phyloP scores from a whole-genome alignment of 2,888 invertebrate species.

The Phanerotoma sp. region DNA sequence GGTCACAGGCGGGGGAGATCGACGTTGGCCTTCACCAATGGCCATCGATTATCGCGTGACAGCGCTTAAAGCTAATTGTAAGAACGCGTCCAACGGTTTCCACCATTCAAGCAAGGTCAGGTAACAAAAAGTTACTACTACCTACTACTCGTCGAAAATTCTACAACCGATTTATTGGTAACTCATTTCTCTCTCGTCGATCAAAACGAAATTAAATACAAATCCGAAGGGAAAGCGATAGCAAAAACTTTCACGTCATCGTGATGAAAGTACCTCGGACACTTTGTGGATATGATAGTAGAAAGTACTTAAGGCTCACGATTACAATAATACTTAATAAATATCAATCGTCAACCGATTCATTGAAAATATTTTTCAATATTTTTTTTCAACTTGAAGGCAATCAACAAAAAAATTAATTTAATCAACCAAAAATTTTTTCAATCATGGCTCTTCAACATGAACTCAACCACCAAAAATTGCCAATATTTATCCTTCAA shows the following conservation, averaged over 20 bases:
- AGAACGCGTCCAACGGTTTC: slow-evolving; percentile 28
- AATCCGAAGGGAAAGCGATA: slow-evolving; percentile 11
- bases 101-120: slow-evolving; percentile 35
- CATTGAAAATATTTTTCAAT: too few relatives aligned
- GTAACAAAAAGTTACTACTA: too few relatives aligned
- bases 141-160: too few relatives aligned
- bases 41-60: slow-evolving; percentile 37
- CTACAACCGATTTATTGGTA: too few relatives aligned
- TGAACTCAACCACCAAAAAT: too few relatives aligned
- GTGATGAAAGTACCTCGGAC: slow-evolving; percentile 7
- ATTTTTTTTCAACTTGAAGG: too few relatives aligned
- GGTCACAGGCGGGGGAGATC: slow-evolving; percentile 6
- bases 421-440: too few relatives aligned
- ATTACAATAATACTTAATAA: not conserved
- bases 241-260: slow-evolving; percentile 1
- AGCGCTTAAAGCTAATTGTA: slow-evolving; percentile 31
- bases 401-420: too few relatives aligned
- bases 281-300: slow-evolving; percentile 1
- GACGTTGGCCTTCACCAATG: slow-evolving; percentile 24
- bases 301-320: not conserved
- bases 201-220: not conserved
- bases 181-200: not conserved
- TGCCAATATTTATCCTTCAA: too few relatives aligned
- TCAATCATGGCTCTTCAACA: too few relatives aligned
- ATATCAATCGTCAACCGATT: too few relatives aligned